These are phyloP conservation scores for Pangasianodon hypophthalmus DNA, from an alignment of 2,113 vertebrate genomes.

Conservation along the genomic window DNA sequence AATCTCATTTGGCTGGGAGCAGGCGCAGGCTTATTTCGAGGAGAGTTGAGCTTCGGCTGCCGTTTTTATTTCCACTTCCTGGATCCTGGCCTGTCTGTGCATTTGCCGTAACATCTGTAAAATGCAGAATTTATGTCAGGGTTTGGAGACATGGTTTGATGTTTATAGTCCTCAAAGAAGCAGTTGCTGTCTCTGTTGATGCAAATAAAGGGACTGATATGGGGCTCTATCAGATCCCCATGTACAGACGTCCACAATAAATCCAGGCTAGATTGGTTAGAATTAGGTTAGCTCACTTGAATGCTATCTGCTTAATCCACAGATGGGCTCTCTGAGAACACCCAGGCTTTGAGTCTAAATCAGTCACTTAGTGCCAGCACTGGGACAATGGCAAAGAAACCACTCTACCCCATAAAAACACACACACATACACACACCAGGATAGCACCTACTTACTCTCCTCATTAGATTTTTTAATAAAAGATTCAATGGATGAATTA, in stretches of 20 bases:
- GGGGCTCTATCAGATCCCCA: constrained; percentile 80
- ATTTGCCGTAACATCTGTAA: constrained; percentile 78
- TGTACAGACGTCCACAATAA: constrained; percentile 80
- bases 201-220: constrained; percentile 79
- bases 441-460: constrained; percentile 62
- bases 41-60: constrained; percentile 62
- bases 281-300: constrained; percentile 84
- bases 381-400: constrained; percentile 75
- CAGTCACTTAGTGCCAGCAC: constrained; percentile 80
- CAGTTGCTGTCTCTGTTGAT: constrained; percentile 74
- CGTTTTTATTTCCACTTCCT: constrained; percentile 72
- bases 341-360: constrained; percentile 80
- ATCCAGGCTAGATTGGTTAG: constrained; percentile 77
- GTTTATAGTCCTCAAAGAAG: constrained; percentile 76
- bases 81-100: constrained; percentile 64
- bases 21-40: constrained; percentile 66
- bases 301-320: constrained; percentile 83
- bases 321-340: constrained; percentile 78
- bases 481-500: constrained; percentile 68
- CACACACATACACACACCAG: constrained; percentile 64
- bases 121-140: constrained; percentile 75
- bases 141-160: constrained; percentile 77
- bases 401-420: constrained; percentile 66
- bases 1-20: constrained; percentile 66
- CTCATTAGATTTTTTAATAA: constrained; percentile 46